These are phyloP conservation scores for Maconellicoccus hirsutus DNA, from an alignment of 1,140 invertebrate genomes.

Conservation along the genomic window DNA sequence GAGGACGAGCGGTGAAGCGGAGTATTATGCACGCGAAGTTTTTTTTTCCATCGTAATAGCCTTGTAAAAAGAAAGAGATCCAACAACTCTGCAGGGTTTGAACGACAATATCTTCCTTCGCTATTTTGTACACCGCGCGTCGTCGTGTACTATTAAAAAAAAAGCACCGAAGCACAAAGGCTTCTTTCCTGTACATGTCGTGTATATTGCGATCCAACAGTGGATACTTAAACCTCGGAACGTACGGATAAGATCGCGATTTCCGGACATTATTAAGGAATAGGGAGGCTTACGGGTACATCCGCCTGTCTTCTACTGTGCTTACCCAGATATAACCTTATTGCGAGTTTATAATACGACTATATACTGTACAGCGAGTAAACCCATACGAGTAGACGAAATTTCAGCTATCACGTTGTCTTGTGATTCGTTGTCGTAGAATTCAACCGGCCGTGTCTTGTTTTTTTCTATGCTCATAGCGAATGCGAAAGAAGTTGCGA, in stretches of 20 bases:
- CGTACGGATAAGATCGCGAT: slow-evolving; percentile 7
- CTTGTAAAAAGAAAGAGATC: no score
- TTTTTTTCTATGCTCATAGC: no score
- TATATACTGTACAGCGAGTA: neutral
- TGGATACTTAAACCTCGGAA: slow-evolving; percentile 1
- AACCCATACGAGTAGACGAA: neutral
- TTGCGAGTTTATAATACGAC: neutral
- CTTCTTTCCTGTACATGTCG: neutral
- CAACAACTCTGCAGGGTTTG: no score
- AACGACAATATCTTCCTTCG: no score
- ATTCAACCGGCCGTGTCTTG: neutral
- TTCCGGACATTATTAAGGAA: neutral
- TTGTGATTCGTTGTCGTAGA: neutral
- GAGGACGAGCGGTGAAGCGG: no score
- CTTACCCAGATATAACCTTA: neutral
- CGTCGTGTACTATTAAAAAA: neutral
- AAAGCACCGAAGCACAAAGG: slow-evolving; percentile 2
- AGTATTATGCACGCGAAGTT: no score
- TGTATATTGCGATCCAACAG: neutral
- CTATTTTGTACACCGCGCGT: no score
- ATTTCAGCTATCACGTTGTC: neutral
- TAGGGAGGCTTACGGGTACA: slow-evolving; percentile 6
- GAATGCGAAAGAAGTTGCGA: no score
- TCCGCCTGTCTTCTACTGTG: neutral
- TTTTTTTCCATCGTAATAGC: no score